Evolutionary conservation across 2,113 vertebrate genomes (phyloP).

Genomic region (Takifugu flavidus): DNA sequence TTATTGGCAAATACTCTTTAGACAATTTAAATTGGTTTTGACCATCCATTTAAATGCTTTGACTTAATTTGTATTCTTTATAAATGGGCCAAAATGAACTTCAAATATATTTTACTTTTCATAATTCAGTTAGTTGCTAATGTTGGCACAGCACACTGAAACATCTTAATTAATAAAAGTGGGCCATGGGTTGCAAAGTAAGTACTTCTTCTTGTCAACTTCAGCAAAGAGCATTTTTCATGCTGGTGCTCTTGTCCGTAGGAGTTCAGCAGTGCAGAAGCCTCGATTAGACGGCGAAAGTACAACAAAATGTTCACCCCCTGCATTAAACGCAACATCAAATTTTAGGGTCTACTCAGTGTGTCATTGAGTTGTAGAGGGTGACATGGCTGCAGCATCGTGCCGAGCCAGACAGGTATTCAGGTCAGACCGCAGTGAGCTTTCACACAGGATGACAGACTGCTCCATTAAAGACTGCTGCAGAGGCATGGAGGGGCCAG

Average conservation of each 20-base stretch:
- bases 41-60: too few species aligned
- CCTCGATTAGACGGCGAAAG: background rate
- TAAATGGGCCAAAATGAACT: background rate
- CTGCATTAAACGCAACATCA: constrained; percentile 21
- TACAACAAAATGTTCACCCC: constrained; percentile 3
- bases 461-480: constrained; percentile 44
- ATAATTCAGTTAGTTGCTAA: background rate
- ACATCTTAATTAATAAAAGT: background rate
- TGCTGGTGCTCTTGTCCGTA: background rate
- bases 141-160: constrained; percentile 3
- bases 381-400: constrained; percentile 40
- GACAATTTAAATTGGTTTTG: background rate
- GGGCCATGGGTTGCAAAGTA: too few species aligned
- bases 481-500: constrained; percentile 10
- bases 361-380: constrained; percentile 40
- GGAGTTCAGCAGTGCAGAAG: background rate
- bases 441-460: constrained; percentile 44
- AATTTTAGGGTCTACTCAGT: constrained; percentile 26
- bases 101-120: background rate
- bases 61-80: background rate
- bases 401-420: constrained; percentile 48
- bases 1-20: background rate
- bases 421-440: constrained; percentile 46
- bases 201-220: background rate
- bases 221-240: background rate